A percentile compares a stretch with the other conserved stretches of the same genome.
Evolutionary conservation across 2,797 vertebrate genomes (phyloP).

Genomic region (Typhlichthys subterraneus): DNA sequence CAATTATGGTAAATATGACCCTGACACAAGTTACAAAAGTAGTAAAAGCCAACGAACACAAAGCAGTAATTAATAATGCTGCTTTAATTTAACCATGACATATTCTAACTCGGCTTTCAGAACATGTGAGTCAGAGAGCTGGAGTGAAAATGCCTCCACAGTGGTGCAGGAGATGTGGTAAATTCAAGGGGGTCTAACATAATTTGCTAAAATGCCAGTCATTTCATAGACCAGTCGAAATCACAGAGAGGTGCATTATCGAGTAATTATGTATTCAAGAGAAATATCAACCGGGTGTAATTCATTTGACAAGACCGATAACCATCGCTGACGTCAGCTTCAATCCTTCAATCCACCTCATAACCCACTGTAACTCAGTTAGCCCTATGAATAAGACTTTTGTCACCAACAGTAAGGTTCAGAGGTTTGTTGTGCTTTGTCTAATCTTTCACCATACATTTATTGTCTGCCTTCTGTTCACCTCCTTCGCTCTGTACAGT

Average conservation of each 20-base stretch:
- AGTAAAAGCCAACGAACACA: conserved; percentile 31
- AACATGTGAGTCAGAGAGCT: conserved; percentile 50
- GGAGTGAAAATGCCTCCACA: conserved; percentile 39
- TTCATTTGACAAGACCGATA: conserved; percentile 47
- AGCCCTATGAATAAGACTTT: conserved; percentile 18
- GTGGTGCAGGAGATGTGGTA: conserved; percentile 39
- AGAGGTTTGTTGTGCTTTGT: conserved; percentile 16
- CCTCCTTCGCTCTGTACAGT: conserved; percentile 16
- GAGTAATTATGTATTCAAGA: conserved; percentile 38
- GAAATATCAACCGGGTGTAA: conserved; percentile 32
- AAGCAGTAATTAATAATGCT: conserved; percentile 42
- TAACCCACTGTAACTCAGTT: conserved; percentile 39
- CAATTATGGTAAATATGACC: conserved; percentile 21
- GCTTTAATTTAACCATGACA: conserved; percentile 46
- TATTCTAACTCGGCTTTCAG: conserved; percentile 44
- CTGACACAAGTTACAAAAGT: conserved; percentile 23
- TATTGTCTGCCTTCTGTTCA: conserved; percentile 33
- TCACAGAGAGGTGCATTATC: conserved; percentile 41
- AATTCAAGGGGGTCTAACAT: conserved; percentile 26
- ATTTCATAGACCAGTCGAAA: conserved; percentile 32
- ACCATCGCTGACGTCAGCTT: conserved; percentile 43
- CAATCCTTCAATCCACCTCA: conserved; percentile 38
- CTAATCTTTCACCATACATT: conserved; percentile 9
- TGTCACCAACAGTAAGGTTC: conserved; percentile 28
- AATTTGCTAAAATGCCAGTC: conserved; percentile 50